A percentile compares a stretch with the other conserved stretches of the same genome.
Conservation (phyloP, 2,113 vertebrate species). For the Opisthocomus hoazin region DNA sequence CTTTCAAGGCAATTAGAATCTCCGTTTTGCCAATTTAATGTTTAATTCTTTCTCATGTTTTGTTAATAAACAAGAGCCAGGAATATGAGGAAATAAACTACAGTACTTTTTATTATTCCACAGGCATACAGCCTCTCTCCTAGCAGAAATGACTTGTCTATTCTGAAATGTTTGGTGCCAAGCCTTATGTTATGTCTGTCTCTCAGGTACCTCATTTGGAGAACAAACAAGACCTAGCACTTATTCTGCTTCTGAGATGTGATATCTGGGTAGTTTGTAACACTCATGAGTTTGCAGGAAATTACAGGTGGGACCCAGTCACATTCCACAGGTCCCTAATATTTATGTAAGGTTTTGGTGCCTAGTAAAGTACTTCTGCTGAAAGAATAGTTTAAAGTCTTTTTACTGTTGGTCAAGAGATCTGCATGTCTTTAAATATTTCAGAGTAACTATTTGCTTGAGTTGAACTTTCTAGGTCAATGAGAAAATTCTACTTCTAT, state of each 20-base stretch:
- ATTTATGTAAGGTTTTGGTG: background rate
- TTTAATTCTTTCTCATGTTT: slow-evolving; percentile 5
- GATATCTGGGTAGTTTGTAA: background rate
- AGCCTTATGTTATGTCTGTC: background rate
- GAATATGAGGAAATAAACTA: background rate
- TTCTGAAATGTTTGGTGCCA: background rate
- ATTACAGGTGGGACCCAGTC: background rate
- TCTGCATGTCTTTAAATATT: background rate
- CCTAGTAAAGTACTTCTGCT: background rate
- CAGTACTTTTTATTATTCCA: background rate
- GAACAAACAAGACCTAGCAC: background rate
- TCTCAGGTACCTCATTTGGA: background rate
- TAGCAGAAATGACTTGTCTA: background rate
- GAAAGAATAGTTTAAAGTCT: background rate
- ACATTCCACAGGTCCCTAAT: background rate
- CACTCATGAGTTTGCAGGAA: background rate
- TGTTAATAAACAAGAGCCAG: background rate
- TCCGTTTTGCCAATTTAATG: background rate
- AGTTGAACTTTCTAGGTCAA: background rate
- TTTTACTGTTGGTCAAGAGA: background rate
- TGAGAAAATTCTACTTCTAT: background rate
- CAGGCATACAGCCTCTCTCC: background rate
- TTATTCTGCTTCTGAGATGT: background rate
- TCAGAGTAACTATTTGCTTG: background rate
- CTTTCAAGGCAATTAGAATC: background rate